These are phyloP conservation scores for Avahi laniger DNA, from an alignment of 2,797 vertebrate species.

Conservation along the genomic window DNA sequence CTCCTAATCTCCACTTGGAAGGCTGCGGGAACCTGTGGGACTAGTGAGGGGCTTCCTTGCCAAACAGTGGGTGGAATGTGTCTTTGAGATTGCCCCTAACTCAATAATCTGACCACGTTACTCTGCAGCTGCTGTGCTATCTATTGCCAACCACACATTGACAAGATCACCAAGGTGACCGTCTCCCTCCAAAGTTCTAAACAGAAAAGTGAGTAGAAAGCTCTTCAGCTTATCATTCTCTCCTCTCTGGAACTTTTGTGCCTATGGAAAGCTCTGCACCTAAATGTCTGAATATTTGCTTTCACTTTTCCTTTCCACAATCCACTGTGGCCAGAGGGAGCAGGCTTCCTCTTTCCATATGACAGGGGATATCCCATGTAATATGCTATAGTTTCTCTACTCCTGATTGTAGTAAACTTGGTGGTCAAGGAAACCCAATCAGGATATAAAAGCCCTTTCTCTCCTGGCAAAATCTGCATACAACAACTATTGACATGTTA, in stretches of 20 bases:
- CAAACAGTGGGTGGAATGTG: neutral
- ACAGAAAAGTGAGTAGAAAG: neutral
- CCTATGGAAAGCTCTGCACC: neutral
- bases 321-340: neutral
- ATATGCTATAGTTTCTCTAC: neutral
- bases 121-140: neutral
- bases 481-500: neutral
- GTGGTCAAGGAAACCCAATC: neutral
- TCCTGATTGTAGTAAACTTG: neutral
- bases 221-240: neutral
- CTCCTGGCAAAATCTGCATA: neutral
- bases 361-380: neutral
- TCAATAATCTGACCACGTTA: neutral
- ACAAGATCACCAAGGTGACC: neutral
- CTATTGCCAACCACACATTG: neutral
- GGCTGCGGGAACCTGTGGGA: neutral
- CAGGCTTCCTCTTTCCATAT: neutral
- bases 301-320: neutral
- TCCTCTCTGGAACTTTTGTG: neutral
- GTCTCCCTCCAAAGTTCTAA: neutral
- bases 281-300: neutral
- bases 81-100: neutral
- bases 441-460: neutral
- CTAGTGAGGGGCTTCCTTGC: neutral
- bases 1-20: neutral